Conservation (phyloP, 2,797 vertebrate genomes). For the Centropyge bicolor region DNA sequence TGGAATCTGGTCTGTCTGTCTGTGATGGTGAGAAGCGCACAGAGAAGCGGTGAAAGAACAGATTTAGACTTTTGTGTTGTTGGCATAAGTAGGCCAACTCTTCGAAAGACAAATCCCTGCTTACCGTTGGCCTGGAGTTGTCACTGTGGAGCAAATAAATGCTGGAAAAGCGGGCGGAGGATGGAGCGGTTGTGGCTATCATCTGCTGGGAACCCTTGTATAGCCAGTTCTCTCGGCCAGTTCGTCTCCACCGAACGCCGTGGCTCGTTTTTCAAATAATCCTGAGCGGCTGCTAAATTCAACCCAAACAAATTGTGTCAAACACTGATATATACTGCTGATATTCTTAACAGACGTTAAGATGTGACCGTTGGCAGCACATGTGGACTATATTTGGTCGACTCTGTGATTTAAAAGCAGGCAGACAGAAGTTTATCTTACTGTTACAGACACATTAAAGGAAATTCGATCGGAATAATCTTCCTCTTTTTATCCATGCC, state of each 20-base stretch:
- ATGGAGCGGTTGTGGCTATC: conserved; percentile 22
- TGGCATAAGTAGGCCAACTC: conserved; percentile 48
- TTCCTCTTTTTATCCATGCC: conserved; percentile 3
- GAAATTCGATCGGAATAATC: conserved; percentile 11
- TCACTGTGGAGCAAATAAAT: conserved; percentile 49
- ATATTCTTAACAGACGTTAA: conserved; percentile 56
- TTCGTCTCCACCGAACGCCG: conserved; percentile 3
- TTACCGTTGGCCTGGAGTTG: conserved; percentile 36
- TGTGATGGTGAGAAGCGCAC: conserved; percentile 40
- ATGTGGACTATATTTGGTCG: conserved; percentile 53
- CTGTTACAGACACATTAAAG: conserved; percentile 21
- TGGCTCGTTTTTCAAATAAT: conserved; percentile 58
- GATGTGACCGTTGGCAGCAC: conserved; percentile 48
- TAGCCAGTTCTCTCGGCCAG: conserved; percentile 20
- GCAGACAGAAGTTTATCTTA: conserved; percentile 30
- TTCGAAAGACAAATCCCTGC: conserved; percentile 62
- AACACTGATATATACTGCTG: conserved; percentile 43
- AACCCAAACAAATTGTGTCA: conserved; percentile 57
- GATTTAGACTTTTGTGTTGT: conserved; percentile 67
- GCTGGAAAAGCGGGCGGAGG: conserved; percentile 8
- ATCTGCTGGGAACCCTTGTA: conserved; percentile 32
- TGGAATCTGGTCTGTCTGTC: conserved; percentile 64
- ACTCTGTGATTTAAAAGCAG: conserved; percentile 25
- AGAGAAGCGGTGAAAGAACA: conserved; percentile 64
- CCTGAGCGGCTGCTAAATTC: conserved; percentile 51